A percentile compares a stretch with the other conserved stretches of the same genome.
These are phyloP conservation scores for Turnix velox DNA, from an alignment of 2,113 vertebrate species.

Conservation along the genomic window DNA sequence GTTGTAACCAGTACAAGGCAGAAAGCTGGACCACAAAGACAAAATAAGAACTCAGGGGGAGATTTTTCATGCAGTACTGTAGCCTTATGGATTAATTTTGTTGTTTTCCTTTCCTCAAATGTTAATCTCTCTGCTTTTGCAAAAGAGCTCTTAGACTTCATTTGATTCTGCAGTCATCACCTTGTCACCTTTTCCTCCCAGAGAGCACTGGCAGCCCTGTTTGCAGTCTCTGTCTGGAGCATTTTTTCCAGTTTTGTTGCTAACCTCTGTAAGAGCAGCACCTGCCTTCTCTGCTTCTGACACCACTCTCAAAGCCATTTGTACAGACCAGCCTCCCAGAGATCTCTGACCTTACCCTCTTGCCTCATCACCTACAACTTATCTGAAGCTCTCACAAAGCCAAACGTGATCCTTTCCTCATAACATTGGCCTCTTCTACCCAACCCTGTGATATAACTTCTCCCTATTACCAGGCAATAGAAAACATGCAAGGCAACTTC, in stretches of 20 bases:
- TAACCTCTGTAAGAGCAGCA: neutral
- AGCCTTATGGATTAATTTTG: neutral
- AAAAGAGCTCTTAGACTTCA: neutral
- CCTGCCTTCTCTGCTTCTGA: neutral
- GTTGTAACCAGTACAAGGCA: neutral
- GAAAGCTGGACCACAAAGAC: neutral
- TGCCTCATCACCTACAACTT: neutral
- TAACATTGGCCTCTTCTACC: neutral
- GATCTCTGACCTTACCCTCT: neutral
- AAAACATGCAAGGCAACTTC: neutral
- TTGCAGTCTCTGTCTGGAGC: neutral
- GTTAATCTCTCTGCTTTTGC: neutral
- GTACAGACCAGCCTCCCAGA: fast-evolving
- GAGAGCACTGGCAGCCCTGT: neutral
- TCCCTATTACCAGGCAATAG: neutral
- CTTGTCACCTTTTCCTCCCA: neutral
- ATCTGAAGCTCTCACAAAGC: neutral
- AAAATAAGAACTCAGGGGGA: neutral
- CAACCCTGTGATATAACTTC: neutral
- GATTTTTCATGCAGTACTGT: neutral
- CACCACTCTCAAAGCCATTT: neutral
- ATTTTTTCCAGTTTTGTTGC: neutral
- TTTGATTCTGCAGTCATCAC: neutral
- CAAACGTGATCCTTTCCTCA: neutral
- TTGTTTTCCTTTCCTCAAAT: neutral